A percentile compares a stretch with the other conserved stretches of the same genome.
These are phyloP conservation scores for Musca vetustissima DNA, from an alignment of 1,140 invertebrate genomes.

Conservation along the genomic window DNA sequence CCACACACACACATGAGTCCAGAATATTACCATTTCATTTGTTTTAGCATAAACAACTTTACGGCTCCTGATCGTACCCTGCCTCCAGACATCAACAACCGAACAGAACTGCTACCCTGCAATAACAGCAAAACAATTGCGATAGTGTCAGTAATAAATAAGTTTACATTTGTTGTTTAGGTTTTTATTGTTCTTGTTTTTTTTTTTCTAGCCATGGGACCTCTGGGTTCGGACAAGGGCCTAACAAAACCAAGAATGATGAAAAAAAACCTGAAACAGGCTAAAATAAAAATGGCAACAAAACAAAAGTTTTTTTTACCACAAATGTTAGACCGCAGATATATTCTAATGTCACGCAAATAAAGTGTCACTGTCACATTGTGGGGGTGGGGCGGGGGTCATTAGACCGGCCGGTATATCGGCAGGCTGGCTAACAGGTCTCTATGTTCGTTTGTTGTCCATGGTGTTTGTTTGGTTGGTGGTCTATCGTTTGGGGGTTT, in stretches of 20 bases:
- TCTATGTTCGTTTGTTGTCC: too few relatives aligned
- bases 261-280: neutral
- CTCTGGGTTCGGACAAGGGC: neutral
- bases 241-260: neutral
- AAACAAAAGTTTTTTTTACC: conserved; percentile 5
- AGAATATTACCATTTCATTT: too few relatives aligned
- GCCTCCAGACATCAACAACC: too few relatives aligned
- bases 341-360: conserved; percentile 24
- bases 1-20: too few relatives aligned
- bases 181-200: neutral
- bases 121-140: neutral
- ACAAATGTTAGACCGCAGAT: conserved; percentile 22
- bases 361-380: conserved; percentile 23
- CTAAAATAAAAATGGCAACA: neutral
- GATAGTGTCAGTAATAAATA: conserved; percentile 24
- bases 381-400: too few relatives aligned
- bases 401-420: too few relatives aligned
- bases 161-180: conserved; percentile 10
- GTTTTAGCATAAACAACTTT: too few relatives aligned
- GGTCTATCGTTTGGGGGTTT: too few relatives aligned
- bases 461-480: too few relatives aligned
- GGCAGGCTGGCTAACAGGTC: too few relatives aligned
- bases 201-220: neutral
- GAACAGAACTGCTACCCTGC: too few relatives aligned
- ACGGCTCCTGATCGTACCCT: too few relatives aligned